Percentiles rank a stretch among this genome's conserved stretches.
phyloP scores from a whole-genome alignment of 2,113 vertebrate species.

The Sorex araneus region DNA sequence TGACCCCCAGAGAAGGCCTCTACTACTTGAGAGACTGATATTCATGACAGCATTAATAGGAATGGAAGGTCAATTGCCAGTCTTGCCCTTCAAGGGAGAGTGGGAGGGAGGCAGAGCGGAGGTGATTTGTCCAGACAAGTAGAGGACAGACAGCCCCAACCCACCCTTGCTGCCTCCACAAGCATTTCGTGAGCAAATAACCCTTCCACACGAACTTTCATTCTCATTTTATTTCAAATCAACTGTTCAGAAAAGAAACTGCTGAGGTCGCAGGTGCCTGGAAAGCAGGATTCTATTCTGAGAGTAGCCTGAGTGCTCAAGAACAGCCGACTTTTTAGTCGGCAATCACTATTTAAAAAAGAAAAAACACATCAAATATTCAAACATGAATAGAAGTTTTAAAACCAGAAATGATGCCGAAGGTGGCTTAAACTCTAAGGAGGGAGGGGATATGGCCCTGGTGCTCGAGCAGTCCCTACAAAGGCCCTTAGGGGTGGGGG shows the following conservation, averaged over 20 bases:
- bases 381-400: slow-evolving; percentile 59
- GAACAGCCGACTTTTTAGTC: slow-evolving; percentile 49
- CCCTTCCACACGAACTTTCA: slow-evolving; percentile 1
- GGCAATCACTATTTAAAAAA: slow-evolving; percentile 21
- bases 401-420: slow-evolving; percentile 53
- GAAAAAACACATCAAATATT: slow-evolving; percentile 57
- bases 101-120: not conserved
- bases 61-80: not conserved
- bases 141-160: too few relatives aligned
- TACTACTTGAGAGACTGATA: slow-evolving; percentile 14
- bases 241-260: slow-evolving; percentile 46
- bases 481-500: not conserved
- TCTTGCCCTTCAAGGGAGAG: not conserved
- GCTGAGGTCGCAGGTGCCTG: not conserved
- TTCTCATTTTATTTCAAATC: slow-evolving; percentile 76
- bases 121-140: not conserved
- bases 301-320: not conserved
- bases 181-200: slow-evolving; percentile 15
- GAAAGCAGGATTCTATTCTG: slow-evolving; percentile 5
- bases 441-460: not conserved
- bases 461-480: too few relatives aligned
- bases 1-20: not conserved
- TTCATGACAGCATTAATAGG: not conserved
- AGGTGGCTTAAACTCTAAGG: slow-evolving; percentile 40
- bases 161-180: not conserved